Conservation (phyloP, 2,888 invertebrate species). For the Drosophila nigricruria region DNA sequence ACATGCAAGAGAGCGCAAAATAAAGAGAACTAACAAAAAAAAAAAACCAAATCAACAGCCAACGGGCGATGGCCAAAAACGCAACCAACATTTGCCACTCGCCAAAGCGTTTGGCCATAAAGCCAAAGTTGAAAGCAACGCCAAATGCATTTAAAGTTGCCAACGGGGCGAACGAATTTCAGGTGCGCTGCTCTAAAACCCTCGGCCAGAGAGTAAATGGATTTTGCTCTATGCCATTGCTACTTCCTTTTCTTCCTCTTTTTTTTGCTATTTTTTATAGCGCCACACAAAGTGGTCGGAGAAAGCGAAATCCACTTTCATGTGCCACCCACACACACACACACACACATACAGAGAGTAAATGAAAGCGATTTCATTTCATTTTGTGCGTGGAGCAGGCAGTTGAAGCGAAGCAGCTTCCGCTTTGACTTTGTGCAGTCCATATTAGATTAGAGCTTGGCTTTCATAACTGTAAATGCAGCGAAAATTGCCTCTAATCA, state of each 20-base stretch:
- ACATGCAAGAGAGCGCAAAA: slow-evolving; percentile 3
- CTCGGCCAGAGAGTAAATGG: slow-evolving; percentile 31
- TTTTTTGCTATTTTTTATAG: slow-evolving; percentile 15
- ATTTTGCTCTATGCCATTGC: slow-evolving; percentile 13
- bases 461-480: slow-evolving; percentile 34
- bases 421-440: slow-evolving; percentile 58
- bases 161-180: slow-evolving; percentile 14
- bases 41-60: neutral
- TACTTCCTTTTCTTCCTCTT: neutral
- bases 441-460: slow-evolving; percentile 62
- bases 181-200: slow-evolving; percentile 14
- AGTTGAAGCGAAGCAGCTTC: slow-evolving; percentile 24
- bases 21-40: neutral
- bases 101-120: slow-evolving; percentile 40
- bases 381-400: slow-evolving; percentile 32
- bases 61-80: slow-evolving; percentile 15
- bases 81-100: slow-evolving; percentile 36
- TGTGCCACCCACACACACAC: slow-evolving; percentile 14
- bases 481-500: slow-evolving; percentile 42
- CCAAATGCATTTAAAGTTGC: slow-evolving; percentile 59
- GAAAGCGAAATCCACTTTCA: slow-evolving; percentile 56
- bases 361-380: slow-evolving; percentile 54
- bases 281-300: slow-evolving; percentile 45
- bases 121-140: slow-evolving; percentile 57
- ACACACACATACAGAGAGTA: slow-evolving; percentile 19